Evolutionary conservation across 1,140 invertebrate genomes (phyloP).

Genomic region (Drosophila arawakana): DNA sequence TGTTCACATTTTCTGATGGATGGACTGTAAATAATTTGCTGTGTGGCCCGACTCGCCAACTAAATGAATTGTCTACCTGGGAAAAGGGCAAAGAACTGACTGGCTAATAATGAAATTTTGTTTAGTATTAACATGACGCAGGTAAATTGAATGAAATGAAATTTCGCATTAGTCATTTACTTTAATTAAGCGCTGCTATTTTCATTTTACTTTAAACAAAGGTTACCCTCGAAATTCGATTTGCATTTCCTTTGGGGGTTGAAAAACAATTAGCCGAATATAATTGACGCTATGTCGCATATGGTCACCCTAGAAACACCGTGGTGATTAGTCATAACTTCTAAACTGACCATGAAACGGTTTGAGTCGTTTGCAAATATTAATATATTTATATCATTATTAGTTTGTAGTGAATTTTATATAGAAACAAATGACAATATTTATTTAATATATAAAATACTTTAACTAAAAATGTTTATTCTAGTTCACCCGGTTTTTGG

Average conservation of each 20-base stretch:
- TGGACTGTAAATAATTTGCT: conserved; percentile 53
- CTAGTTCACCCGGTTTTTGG: conserved; percentile 4
- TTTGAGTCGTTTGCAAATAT: neutral
- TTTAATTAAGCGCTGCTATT: conserved; percentile 48
- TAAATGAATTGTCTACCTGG: conserved; percentile 45
- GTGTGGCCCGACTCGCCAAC: conserved; percentile 13
- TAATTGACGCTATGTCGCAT: conserved; percentile 31
- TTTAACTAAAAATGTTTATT: conserved; percentile 10
- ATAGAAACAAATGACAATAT: neutral
- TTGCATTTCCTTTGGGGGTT: conserved; percentile 19
- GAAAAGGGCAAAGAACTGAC: conserved; percentile 1
- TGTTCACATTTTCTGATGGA: conserved; percentile 45
- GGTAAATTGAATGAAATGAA: conserved; percentile 35
- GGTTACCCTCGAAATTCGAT: conserved; percentile 20
- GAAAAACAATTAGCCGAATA: conserved; percentile 41
- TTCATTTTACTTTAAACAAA: conserved; percentile 24
- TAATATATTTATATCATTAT: neutral
- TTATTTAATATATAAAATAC: neutral
- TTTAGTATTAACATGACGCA: conserved; percentile 27
- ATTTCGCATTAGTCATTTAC: conserved; percentile 53
- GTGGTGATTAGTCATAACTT: conserved; percentile 48
- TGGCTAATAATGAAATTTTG: conserved; percentile 36
- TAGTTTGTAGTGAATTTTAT: too few species aligned
- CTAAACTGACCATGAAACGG: conserved; percentile 26
- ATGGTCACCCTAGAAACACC: neutral